These are phyloP conservation scores for Epinephelus fuscoguttatus DNA, from an alignment of 2,113 vertebrate species.

Conservation along the genomic window DNA sequence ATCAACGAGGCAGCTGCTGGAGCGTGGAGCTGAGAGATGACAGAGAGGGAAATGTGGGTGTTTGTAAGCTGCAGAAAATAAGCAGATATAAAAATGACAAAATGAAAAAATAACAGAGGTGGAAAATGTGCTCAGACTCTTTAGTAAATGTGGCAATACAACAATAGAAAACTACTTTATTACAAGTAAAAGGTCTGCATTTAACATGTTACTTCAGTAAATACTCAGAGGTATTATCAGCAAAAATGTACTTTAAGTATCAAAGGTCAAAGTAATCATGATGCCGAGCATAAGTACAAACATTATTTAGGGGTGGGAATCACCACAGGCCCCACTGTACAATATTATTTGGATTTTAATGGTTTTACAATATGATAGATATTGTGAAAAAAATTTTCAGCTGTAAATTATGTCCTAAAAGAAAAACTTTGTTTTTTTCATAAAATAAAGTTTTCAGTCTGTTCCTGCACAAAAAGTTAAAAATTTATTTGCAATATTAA, in stretches of 20 bases:
- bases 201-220: neutral
- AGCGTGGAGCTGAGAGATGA: slow-evolving; percentile 13
- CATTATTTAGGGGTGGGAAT: too few species aligned
- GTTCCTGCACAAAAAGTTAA: too few species aligned
- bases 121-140: neutral
- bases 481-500: too few species aligned
- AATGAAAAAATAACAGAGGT: neutral
- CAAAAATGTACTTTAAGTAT: neutral
- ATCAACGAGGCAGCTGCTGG: slow-evolving; percentile 29
- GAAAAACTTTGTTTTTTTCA: too few species aligned
- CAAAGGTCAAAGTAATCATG: neutral
- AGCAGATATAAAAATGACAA: neutral
- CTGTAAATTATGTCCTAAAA: too few species aligned
- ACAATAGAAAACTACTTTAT: neutral
- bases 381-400: too few species aligned
- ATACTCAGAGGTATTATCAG: neutral
- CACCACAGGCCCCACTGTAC: too few species aligned
- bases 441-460: too few species aligned
- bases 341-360: too few species aligned
- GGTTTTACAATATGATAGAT: too few species aligned
- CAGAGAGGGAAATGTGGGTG: neutral
- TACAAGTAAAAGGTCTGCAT: neutral
- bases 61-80: neutral
- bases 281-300: neutral
- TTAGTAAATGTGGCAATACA: neutral